Evolutionary conservation across 2,113 vertebrate genomes (phyloP), one percentile per base, ranked within the genome.

Genomic region (Triplophysa rosa): DNA sequence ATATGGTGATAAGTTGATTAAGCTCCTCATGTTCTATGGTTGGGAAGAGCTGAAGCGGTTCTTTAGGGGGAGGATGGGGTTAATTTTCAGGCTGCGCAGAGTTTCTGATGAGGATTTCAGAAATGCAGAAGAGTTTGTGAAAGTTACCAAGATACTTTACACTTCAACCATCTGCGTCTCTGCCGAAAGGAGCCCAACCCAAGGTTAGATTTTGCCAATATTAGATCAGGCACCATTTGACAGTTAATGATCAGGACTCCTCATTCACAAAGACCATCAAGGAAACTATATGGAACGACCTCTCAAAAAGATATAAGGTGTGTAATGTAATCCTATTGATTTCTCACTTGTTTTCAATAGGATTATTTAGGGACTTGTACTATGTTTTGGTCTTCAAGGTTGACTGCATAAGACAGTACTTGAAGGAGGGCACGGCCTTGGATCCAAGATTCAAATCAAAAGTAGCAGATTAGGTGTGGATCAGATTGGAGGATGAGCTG

Each of bases 181-280:
- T 40, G 29, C 33, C 40, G 63, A 40, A 65, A 65, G 63, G 47
- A 65, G 9, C 29, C 33, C 63, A 40, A 65, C 33, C 3, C 16
- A 17, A 8, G 63, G 63, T 65, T 29, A 40, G 63, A 65, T 37
- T 65, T 29, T 65, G 29, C 26, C 26, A 3, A 37, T 37, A 14
- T 64, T 64, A 3, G 11, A 49, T 49, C 37, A 54, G 37, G 29
- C 62, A 64, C 62, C 29, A 64, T 26, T 64, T 64, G 26, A 64
- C 11, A 49, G 62, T 64, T 37, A 64, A n/a, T 64, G 8, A 64
- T 10, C 26, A 19, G 62, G 62, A 64, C 62, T 33, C 26, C 62
- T 37, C 26, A 16, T 64, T 64, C 17, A 63, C 61, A 63, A 63
- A 63, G 13, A 63, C 61, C 61, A 63, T 63, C 61, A 63, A 17